phyloP scores from a whole-genome alignment of 2,113 vertebrate species.

The Bubo bubo region DNA sequence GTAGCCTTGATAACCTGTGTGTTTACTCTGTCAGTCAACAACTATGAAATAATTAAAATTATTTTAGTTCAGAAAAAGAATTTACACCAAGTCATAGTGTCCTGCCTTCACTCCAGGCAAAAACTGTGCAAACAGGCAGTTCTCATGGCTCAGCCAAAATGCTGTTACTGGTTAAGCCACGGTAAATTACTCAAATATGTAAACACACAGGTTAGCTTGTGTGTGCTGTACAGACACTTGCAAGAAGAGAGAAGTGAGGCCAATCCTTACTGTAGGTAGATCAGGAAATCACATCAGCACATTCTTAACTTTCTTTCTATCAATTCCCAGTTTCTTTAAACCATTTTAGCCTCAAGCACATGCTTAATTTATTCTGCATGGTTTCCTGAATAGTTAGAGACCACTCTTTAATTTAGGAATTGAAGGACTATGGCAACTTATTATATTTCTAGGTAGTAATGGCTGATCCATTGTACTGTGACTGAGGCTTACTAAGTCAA shows the following conservation, averaged over 20 bases:
- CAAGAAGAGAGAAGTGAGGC: not conserved
- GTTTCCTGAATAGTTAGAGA: not conserved
- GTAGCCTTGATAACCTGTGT: not conserved
- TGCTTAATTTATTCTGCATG: not conserved
- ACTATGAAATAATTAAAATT: not conserved
- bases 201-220: not conserved
- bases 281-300: not conserved
- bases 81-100: not conserved
- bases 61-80: not conserved
- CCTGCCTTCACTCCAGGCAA: not conserved
- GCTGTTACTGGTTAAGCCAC: not conserved
- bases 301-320: not conserved
- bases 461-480: not conserved
- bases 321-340: not conserved
- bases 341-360: not conserved
- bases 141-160: not conserved
- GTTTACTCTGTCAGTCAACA: not conserved
- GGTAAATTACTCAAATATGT: not conserved
- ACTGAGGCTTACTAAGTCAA: not conserved
- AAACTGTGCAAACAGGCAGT: not conserved
- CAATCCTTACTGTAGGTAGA: not conserved
- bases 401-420: not conserved
- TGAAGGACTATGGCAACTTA: not conserved
- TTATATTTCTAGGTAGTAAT: not conserved
- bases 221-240: rapidly evolving